A percentile compares a stretch with the other conserved stretches of the same genome.
phyloP scores from a whole-genome alignment of 2,888 invertebrate species.

The Drosophila greeni region DNA sequence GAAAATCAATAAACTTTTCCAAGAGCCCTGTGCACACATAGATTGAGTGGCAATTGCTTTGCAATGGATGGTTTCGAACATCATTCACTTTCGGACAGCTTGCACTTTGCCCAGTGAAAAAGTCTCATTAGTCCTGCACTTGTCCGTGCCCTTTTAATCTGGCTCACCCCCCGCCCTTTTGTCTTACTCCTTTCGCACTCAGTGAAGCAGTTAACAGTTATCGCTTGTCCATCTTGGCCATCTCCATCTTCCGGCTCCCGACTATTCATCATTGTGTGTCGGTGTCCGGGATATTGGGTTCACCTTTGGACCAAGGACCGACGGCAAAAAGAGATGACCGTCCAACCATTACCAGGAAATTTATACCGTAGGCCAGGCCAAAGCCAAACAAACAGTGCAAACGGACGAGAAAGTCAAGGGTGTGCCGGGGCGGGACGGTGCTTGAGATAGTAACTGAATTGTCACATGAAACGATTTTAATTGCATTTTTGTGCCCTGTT shows the following conservation, averaged over 20 bases:
- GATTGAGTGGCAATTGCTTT: constrained; percentile 4
- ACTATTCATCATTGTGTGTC: constrained; percentile 48
- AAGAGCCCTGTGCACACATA: neutral
- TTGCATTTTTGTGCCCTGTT: constrained; percentile 58
- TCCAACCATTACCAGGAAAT: constrained; percentile 31
- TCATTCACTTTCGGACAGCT: constrained; percentile 15
- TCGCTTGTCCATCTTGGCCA: constrained; percentile 35
- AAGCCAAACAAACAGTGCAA: constrained; percentile 19
- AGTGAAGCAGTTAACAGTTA: constrained; percentile 47
- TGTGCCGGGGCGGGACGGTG: constrained; percentile 4
- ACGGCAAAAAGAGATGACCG: constrained; percentile 8
- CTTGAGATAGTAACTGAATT: constrained; percentile 47
- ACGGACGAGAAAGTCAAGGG: neutral
- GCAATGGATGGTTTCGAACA: neutral
- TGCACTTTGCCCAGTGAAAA: constrained; percentile 11
- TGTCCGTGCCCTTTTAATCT: constrained; percentile 13
- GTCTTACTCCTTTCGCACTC: constrained; percentile 10
- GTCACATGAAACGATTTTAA: constrained; percentile 69
- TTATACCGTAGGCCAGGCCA: constrained; percentile 32
- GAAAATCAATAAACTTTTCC: neutral
- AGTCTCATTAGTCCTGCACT: constrained; percentile 21
- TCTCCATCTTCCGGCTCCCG: constrained; percentile 23
- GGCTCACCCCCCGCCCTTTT: neutral
- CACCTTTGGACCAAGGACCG: constrained; percentile 32
- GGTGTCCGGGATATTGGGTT: constrained; percentile 17